Conservation (phyloP, 1,140 invertebrate species). For the Neocloeon triangulifer region DNA sequence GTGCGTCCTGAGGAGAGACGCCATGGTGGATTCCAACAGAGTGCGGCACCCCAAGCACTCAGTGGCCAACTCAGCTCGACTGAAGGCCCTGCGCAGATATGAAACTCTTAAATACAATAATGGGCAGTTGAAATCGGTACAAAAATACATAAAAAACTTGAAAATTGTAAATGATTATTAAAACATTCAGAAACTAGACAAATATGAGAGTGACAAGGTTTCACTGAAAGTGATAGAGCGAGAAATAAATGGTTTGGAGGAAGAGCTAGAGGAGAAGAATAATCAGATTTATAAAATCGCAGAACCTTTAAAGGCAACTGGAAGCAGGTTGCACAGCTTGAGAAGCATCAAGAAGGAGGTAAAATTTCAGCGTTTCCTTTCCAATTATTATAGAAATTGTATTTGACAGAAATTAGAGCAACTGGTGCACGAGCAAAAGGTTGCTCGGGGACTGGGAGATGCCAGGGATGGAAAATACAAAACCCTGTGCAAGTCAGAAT, state of each 20-base stretch:
- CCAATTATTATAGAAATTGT: neutral
- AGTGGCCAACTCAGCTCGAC: too few species aligned
- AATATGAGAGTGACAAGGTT: too few species aligned
- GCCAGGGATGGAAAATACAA: constrained; percentile 22
- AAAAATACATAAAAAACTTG: constrained; percentile 14
- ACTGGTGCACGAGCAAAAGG: constrained; percentile 31
- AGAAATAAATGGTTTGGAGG: constrained; percentile 6
- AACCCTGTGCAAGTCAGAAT: constrained; percentile 21
- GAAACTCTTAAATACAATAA: constrained; percentile 16
- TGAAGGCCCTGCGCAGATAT: constrained; percentile 5
- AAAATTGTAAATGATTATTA: constrained; percentile 20
- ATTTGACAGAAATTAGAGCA: constrained; percentile 27
- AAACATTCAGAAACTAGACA: constrained; percentile 28
- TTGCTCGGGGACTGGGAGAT: constrained; percentile 25
- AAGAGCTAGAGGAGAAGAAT: constrained; percentile 21
- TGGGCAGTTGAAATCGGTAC: constrained; percentile 16
- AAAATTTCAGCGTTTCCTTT: too few species aligned
- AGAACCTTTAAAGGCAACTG: constrained; percentile 16
- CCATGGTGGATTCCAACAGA: constrained; percentile 30
- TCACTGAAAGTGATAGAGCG: constrained; percentile 25
- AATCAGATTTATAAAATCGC: constrained; percentile 20
- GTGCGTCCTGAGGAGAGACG: constrained; percentile 43
- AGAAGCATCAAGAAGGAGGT: neutral
- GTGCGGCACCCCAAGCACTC: constrained; percentile 26
- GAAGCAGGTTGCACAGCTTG: neutral